These are phyloP conservation scores for Caenorhabditis sp. DNA, from an alignment of 2,888 invertebrate genomes.

Conservation along the genomic window DNA sequence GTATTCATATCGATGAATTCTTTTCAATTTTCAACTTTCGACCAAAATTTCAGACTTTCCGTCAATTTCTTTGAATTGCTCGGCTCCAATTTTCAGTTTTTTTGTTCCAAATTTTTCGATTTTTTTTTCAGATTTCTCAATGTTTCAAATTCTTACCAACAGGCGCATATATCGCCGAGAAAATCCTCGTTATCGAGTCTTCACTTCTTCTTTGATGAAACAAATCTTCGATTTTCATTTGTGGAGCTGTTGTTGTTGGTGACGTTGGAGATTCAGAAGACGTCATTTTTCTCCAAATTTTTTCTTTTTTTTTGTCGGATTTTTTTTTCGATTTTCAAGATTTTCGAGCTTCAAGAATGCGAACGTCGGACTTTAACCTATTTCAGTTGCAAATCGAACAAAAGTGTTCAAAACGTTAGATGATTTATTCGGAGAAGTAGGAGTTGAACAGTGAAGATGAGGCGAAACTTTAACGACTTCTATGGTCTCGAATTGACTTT, in stretches of 20 bases:
- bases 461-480: not conserved
- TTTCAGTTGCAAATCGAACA: too few relatives aligned
- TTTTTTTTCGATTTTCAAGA: not conserved
- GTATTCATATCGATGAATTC: not conserved
- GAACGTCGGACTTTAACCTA: too few relatives aligned
- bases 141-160: conserved; percentile 52
- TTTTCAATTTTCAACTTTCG: not conserved
- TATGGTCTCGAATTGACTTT: not conserved
- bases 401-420: too few relatives aligned
- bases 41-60: too few relatives aligned
- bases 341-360: not conserved
- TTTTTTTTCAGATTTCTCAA: not conserved
- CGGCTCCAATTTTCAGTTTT: not conserved
- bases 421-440: not conserved
- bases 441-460: not conserved
- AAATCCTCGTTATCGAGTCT: conserved; percentile 38
- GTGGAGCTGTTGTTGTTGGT: not conserved
- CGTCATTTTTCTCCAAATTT: conserved; percentile 1
- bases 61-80: too few relatives aligned
- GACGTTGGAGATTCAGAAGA: conserved; percentile 14
- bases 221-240: conserved; percentile 44
- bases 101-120: not conserved
- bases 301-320: not conserved
- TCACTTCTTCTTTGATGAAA: conserved; percentile 43
- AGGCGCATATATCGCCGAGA: conserved; percentile 56